These are phyloP conservation scores for Hirtodrosophila cameraria DNA, from an alignment of 2,888 invertebrate genomes.

Conservation along the genomic window DNA sequence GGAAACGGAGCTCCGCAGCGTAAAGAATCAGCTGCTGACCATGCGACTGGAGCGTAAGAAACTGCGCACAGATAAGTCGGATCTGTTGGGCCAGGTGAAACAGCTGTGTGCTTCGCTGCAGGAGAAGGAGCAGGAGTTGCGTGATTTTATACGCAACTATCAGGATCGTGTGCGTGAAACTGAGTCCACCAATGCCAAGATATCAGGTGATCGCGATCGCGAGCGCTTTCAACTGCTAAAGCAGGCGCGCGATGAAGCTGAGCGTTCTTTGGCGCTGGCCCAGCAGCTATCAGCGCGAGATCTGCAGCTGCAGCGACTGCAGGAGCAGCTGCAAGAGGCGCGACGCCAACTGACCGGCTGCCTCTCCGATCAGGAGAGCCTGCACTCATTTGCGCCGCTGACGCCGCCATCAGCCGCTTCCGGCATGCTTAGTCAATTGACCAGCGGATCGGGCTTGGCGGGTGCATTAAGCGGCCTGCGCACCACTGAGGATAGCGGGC, in stretches of 20 bases:
- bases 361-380: constrained; percentile 93
- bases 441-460: constrained; percentile 76
- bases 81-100: constrained; percentile 96
- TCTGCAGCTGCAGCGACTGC: constrained; percentile 92
- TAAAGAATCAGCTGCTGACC: constrained; percentile 85
- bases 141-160: constrained; percentile 97
- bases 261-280: constrained; percentile 92
- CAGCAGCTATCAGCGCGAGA: constrained; percentile 95
- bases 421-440: constrained; percentile 85
- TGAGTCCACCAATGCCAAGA: constrained; percentile 87
- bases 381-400: constrained; percentile 89
- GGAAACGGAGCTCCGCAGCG: constrained; percentile 83
- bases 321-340: constrained; percentile 93
- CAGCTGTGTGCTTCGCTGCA: constrained; percentile 96
- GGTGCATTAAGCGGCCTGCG: constrained; percentile 87
- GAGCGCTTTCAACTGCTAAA: constrained; percentile 94
- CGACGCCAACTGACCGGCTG: constrained; percentile 92
- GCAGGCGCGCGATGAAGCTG: constrained; percentile 95
- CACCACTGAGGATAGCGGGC: constrained; percentile 88
- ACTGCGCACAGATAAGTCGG: constrained; percentile 96
- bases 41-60: constrained; percentile 95
- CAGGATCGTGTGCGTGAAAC: constrained; percentile 94
- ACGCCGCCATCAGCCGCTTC: constrained; percentile 85
- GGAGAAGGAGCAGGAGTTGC: constrained; percentile 96
- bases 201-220: constrained; percentile 90